Evolutionary conservation across 2,888 invertebrate genomes (phyloP).

Genomic region (Anaspis maculata): DNA sequence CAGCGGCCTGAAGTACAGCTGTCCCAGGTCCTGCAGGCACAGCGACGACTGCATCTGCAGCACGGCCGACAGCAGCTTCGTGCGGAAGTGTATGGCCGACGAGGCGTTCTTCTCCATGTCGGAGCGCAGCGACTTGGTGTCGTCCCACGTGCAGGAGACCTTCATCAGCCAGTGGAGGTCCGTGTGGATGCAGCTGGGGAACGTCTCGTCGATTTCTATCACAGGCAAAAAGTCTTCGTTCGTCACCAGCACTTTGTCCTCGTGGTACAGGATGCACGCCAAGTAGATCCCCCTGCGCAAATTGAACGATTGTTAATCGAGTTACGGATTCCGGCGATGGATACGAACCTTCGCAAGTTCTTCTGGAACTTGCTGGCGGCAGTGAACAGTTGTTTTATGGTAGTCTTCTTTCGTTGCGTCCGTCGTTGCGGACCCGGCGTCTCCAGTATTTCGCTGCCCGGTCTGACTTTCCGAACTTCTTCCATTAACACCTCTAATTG

Average conservation of each 20-base stretch:
- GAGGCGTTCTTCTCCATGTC: slow-evolving; percentile 93
- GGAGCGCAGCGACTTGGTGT: slow-evolving; percentile 80
- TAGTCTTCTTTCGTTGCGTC: slow-evolving; percentile 76
- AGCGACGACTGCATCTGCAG: slow-evolving; percentile 87
- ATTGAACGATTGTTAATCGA: too few species aligned
- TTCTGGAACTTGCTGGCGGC: slow-evolving; percentile 97
- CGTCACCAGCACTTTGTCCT: slow-evolving; percentile 92
- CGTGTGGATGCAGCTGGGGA: slow-evolving; percentile 80
- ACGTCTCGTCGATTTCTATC: slow-evolving; percentile 94
- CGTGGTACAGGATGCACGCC: slow-evolving; percentile 88
- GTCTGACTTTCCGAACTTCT: slow-evolving; percentile 55
- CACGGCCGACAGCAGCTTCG: slow-evolving; percentile 86
- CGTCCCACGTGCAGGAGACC: slow-evolving; percentile 94
- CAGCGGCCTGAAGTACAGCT: slow-evolving; percentile 86
- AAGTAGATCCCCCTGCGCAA: slow-evolving; percentile 87
- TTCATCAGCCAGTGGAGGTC: slow-evolving; percentile 96
- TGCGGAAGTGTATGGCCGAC: slow-evolving; percentile 84
- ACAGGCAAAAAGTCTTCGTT: slow-evolving; percentile 96
- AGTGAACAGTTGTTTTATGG: slow-evolving; percentile 89
- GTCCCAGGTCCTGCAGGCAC: slow-evolving; percentile 89
- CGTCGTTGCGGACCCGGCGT: slow-evolving; percentile 57
- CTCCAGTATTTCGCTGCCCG: slow-evolving; percentile 57
- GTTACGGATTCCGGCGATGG: too few species aligned
- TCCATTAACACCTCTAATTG: slow-evolving; percentile 68
- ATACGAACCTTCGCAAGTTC: slow-evolving; percentile 64